These are phyloP conservation scores for Mesochorus sp. DNA, from an alignment of 2,888 invertebrate genomes.

Conservation along the genomic window DNA sequence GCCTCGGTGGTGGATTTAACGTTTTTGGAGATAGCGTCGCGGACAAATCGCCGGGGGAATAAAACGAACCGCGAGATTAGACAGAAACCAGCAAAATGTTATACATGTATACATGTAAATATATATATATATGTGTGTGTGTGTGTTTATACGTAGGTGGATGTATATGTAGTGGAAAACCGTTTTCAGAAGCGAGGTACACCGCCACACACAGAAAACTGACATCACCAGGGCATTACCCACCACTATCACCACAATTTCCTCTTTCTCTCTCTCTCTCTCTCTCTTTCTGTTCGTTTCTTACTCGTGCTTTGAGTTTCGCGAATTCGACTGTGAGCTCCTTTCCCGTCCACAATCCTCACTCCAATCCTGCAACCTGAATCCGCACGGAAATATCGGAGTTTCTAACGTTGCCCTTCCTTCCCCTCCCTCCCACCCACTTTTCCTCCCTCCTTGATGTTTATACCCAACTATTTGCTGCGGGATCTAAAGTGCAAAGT, in stretches of 20 bases:
- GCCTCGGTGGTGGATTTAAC: constrained; percentile 74
- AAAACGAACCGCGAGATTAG: constrained; percentile 75
- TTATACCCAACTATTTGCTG: constrained; percentile 7
- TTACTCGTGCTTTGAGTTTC: constrained; percentile 3
- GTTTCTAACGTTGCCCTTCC: not conserved
- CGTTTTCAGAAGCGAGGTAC: constrained; percentile 37
- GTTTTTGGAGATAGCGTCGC: constrained; percentile 69
- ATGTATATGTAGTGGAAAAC: constrained; percentile 34
- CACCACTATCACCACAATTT: constrained; percentile 18
- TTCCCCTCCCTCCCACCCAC: not conserved
- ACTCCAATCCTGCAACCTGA: constrained; percentile 44
- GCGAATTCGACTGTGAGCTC: constrained; percentile 12
- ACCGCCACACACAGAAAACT: constrained; percentile 13
- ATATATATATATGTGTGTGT: constrained; percentile 16
- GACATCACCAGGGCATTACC: constrained; percentile 15
- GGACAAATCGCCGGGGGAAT: constrained; percentile 74
- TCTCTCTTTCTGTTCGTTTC: constrained; percentile 13
- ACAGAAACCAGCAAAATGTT: constrained; percentile 63
- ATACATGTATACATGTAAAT: not conserved
- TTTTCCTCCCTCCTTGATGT: constrained; percentile 20
- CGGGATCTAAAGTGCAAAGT: constrained; percentile 33
- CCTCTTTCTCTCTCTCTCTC: constrained; percentile 15
- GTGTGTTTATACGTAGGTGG: not conserved
- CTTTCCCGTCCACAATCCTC: constrained; percentile 9
- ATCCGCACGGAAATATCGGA: constrained; percentile 49